Evolutionary conservation across 2,113 vertebrate genomes (phyloP).

Genomic region (Apodemus sylvaticus): DNA sequence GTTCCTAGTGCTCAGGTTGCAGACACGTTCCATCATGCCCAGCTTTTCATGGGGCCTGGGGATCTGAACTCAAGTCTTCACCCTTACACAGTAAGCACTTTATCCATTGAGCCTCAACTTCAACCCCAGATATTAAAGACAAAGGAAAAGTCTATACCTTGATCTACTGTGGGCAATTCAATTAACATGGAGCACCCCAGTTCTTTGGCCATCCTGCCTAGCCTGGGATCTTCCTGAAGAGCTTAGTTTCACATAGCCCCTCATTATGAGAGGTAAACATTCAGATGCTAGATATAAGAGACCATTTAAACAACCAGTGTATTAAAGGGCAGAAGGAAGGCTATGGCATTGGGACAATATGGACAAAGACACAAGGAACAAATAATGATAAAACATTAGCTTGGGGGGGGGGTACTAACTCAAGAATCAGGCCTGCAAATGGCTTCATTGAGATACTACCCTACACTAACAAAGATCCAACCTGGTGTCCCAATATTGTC

Average conservation of each 20-base stretch:
- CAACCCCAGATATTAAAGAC: conserved; percentile 17
- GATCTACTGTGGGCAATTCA: conserved; percentile 46
- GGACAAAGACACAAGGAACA: neutral
- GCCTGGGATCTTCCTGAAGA: neutral
- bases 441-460: neutral
- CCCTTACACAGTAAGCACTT: neutral
- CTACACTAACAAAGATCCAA: neutral
- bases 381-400: neutral
- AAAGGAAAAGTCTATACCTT: neutral
- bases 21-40: too few species aligned
- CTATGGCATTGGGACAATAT: neutral
- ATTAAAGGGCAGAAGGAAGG: neutral
- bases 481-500: neutral
- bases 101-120: neutral
- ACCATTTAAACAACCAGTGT: neutral
- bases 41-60: too few species aligned
- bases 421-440: neutral
- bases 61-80: neutral
- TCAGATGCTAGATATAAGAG: conserved; percentile 42
- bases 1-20: neutral
- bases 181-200: neutral
- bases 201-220: neutral
- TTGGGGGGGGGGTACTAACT: neutral
- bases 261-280: neutral
- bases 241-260: neutral